phyloP scores from a whole-genome alignment of 2,888 invertebrate genomes.

The Lepidochitona cinerea region DNA sequence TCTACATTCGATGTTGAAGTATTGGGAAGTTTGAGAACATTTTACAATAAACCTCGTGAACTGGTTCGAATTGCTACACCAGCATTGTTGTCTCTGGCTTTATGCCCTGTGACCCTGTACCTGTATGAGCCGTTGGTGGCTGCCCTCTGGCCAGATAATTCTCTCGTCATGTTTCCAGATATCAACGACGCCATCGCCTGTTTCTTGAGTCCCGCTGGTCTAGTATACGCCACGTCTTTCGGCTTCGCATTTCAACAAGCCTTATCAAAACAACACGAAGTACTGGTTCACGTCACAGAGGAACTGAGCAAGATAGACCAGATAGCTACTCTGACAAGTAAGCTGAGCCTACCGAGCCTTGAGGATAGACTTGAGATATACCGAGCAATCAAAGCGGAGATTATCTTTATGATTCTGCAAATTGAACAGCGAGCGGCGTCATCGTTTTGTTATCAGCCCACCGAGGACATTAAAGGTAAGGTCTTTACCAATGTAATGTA shows the following conservation, averaged over 20 bases:
- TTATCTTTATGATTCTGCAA: slow-evolving; percentile 55
- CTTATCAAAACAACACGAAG: slow-evolving; percentile 46
- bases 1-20: slow-evolving; percentile 50
- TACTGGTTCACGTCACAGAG: slow-evolving; percentile 42
- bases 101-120: slow-evolving; percentile 53
- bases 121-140: slow-evolving; percentile 46
- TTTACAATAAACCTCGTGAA: slow-evolving; percentile 41
- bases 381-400: slow-evolving; percentile 50
- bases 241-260: slow-evolving; percentile 60
- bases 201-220: slow-evolving; percentile 56
- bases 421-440: slow-evolving; percentile 33
- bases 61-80: slow-evolving; percentile 48
- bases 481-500: no score
- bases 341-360: slow-evolving; percentile 32
- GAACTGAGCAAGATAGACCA: slow-evolving; percentile 59
- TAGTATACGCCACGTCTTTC: slow-evolving; percentile 60
- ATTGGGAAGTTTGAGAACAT: slow-evolving; percentile 33
- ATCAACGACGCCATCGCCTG: slow-evolving; percentile 61
- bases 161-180: slow-evolving; percentile 37
- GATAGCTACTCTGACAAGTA: slow-evolving; percentile 50
- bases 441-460: slow-evolving; percentile 16
- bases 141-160: slow-evolving; percentile 42
- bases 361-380: slow-evolving; percentile 36
- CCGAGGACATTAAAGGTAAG: slow-evolving; percentile 45
- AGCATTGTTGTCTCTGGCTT: slow-evolving; percentile 48